phyloP scores from a whole-genome alignment of 2,797 vertebrate species.

The Sebastiscus albofasciatus region DNA sequence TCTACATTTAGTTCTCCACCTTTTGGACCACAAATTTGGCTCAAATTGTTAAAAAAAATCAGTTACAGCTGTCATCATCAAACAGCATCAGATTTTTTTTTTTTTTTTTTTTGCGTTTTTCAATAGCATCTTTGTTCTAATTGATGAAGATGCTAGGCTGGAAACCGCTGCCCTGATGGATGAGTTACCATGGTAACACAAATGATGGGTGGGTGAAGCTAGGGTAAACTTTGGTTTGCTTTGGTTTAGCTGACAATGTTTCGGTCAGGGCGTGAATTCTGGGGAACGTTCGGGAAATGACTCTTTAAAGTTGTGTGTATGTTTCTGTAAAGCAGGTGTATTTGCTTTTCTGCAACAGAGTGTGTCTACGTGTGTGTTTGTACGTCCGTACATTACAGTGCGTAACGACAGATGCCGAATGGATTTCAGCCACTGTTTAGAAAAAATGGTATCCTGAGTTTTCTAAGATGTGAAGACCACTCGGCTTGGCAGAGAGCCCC shows the following conservation, averaged over 20 bases:
- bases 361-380: slow-evolving; percentile 16
- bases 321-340: neutral
- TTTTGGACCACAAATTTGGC: neutral
- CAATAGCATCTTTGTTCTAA: neutral
- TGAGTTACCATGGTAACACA: slow-evolving; percentile 21
- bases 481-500: slow-evolving; percentile 73
- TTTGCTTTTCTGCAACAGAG: neutral
- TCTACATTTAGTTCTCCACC: neutral
- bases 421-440: slow-evolving; percentile 79
- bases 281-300: slow-evolving; percentile 25
- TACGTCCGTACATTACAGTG: slow-evolving; percentile 20
- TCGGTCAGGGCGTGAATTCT: slow-evolving; percentile 3
- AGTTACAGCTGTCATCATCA: neutral
- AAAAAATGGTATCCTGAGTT: slow-evolving; percentile 86
- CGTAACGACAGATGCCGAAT: slow-evolving; percentile 46
- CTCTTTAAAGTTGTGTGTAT: slow-evolving; percentile 44
- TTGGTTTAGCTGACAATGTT: slow-evolving; percentile 31
- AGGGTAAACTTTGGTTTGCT: slow-evolving; percentile 45
- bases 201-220: slow-evolving; percentile 37
- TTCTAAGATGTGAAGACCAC: slow-evolving; percentile 82
- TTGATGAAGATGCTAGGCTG: slow-evolving; percentile 40
- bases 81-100: neutral
- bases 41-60: neutral
- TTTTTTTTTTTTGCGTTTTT: neutral
- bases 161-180: slow-evolving; percentile 14